Evolutionary conservation across 2,797 vertebrate species (phyloP), one percentile per base, ranked within the genome.

Genomic region (Macrochelys suwanniensis): DNA sequence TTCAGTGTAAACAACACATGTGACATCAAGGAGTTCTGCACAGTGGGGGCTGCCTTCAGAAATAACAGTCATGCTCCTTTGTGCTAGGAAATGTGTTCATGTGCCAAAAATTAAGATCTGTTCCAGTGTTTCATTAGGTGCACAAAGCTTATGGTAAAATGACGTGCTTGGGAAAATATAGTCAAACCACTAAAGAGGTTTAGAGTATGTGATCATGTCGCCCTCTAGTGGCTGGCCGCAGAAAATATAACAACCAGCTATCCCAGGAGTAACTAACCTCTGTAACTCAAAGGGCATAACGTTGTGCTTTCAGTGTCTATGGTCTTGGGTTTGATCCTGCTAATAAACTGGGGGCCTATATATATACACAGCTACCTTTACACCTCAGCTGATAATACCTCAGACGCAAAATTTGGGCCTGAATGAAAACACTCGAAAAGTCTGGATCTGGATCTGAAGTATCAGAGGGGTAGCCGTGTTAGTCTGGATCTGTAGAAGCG

Each of bases 181-280:
- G 77, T 21, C 0, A 1, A 21, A 31, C 76, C 25, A 8, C 8
- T 82, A 54, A 94, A n/a, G 89, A 85, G 93, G 91, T 84, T 68
- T 82, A 86, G 86, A 78, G 89, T 87, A 86, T 91, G 95, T 95
- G 94, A 28, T 91, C 94, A 95, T 96, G 96, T 96, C 96, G 94
- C 96, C 97, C 97, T 96, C 97, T 96, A 80, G 95, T 96, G 97
- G 95, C 91, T 90, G 78, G 92, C 16, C 85, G 89, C 50, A 95
- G 96, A 56, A 97, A 95, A 91, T 0, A 56, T 2, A 94, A 25
- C 1, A 0, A 10, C 2, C 5, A 1, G 2, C 1, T 65, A n/a
- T n/a, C 15, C 9, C 31, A 21, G n/a, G 54, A 26, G 25, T 68
- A 68, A 68, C 17, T 45, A 42, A 74, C 71, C 13, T 3, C 68